phyloP scores from a whole-genome alignment of 2,888 invertebrate genomes.

The Eupithecia pulchellata region DNA sequence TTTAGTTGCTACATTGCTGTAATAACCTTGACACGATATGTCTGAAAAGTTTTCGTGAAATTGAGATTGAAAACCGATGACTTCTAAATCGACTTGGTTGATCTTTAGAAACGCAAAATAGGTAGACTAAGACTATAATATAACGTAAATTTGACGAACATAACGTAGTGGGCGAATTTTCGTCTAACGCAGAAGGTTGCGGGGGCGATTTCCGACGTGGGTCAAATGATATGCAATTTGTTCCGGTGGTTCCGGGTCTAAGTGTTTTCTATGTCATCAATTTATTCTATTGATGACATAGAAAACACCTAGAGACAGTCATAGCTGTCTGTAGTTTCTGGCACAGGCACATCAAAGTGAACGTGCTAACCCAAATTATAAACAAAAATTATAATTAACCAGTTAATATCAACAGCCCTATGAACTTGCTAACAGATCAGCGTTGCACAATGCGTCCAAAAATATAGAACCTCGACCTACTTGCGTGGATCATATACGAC shows the following conservation, averaged over 20 bases:
- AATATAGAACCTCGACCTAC: slow-evolving; percentile 79
- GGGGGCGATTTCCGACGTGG: not conserved
- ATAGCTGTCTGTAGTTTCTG: not conserved
- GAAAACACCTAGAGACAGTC: not conserved
- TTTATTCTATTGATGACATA: not conserved
- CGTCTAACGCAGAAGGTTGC: not conserved
- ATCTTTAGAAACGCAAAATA: not conserved
- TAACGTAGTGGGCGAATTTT: not conserved
- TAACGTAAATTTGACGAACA: not conserved
- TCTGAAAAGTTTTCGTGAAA: not conserved
- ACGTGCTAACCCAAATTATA: slow-evolving; percentile 22
- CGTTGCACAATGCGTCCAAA: slow-evolving; percentile 73
- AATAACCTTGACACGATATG: slow-evolving; percentile 12
- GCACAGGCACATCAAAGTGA: slow-evolving; percentile 7
- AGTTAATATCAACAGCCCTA: slow-evolving; percentile 25
- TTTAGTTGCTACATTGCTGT: slow-evolving; percentile 16
- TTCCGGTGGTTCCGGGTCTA: not conserved
- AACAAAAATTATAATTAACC: slow-evolving; percentile 28
- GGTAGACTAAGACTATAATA: not conserved
- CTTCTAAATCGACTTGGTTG: not conserved
- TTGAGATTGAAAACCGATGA: slow-evolving; percentile 5
- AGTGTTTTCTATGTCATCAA: not conserved
- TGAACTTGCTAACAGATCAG: slow-evolving; percentile 52
- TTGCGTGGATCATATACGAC: slow-evolving; percentile 54
- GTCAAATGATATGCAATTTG: not conserved